Evolutionary conservation across 2,797 vertebrate species (phyloP).

Genomic region (Etheostoma nigrum): DNA sequence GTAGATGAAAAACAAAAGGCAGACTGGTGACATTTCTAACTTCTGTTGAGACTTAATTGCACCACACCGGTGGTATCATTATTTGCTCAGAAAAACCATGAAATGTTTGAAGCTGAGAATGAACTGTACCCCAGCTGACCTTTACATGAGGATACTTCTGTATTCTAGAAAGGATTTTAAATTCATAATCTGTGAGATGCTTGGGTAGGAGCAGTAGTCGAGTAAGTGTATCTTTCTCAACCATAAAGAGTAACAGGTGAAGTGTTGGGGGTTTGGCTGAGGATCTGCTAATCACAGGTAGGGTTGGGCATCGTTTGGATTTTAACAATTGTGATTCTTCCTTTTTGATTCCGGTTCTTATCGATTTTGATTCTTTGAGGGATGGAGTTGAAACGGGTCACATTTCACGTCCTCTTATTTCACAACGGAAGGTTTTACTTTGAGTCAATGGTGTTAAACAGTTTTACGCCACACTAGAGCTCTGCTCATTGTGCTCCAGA

Average conservation of each 20-base stretch:
- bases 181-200: background rate
- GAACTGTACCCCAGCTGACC: conserved; percentile 5
- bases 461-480: too few relatives aligned
- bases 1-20: conserved; percentile 18
- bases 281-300: background rate
- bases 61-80: conserved; percentile 6
- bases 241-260: background rate
- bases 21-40: conserved; percentile 12
- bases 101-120: conserved; percentile 21
- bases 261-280: background rate
- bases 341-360: too few relatives aligned
- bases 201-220: too few relatives aligned
- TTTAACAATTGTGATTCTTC: too few relatives aligned
- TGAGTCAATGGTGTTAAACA: too few relatives aligned
- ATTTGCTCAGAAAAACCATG: background rate
- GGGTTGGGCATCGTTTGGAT: too few relatives aligned
- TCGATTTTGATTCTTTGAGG: too few relatives aligned
- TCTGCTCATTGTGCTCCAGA: too few relatives aligned
- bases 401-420: too few relatives aligned
- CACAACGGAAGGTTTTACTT: too few relatives aligned
- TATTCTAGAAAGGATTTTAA: background rate
- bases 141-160: conserved; percentile 11
- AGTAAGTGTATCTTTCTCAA: background rate
- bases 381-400: too few relatives aligned
- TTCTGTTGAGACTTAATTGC: conserved; percentile 9